Base-by-base conservation (phyloP, 2,797 vertebrate species). In the Odontamblyopus lacepedii region DNA sequence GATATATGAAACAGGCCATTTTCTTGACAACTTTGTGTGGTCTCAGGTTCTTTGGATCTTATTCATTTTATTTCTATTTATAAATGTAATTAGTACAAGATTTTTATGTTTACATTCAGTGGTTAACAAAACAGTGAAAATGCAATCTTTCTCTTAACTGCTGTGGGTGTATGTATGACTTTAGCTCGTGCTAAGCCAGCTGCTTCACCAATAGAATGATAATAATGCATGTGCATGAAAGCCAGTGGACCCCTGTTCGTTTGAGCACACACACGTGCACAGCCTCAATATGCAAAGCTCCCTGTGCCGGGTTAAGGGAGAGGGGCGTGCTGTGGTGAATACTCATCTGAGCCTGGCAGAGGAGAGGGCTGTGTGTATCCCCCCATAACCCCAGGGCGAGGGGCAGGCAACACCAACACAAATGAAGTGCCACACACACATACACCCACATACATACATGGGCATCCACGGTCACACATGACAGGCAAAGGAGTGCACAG, bases 251-350 rank as follows among this genome's bases (percentile, higher is more conserved):
- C 79, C 78, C 77, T 82, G 80, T 78, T 86, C 74, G n/a, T 87
- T 83, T 85, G 81, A 83, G 80, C 68, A 75, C 55, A 53, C 62
- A 72, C 30, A 77, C 78, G 87, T 67, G 79, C 81, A 79, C 84
- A 55, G 78, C 78, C 86, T 90, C 88, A 91, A 88, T 90, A 93
- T 92, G 91, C 92, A 94, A 93, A 93, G 91, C 90, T 90, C 88
- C 87, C 84, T 84, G 84, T 77, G 84, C 86, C 84, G 87, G 90
- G 89, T 89, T 88, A 92, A 91, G 85, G 87, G 85, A 92, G 87
- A 90, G 84, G 86, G 83, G 86, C 77, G 88, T 84, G 85, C 85
- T 84, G 91, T 86, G 82, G 88, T 89, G 92, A 93, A 93, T 93
- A 93, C 91, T 92, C 92, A 92, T 91, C 88, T 87, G 82, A 89